phyloP scores from a whole-genome alignment of 2,888 invertebrate genomes.

The Drosophila nr. perissopoda region DNA sequence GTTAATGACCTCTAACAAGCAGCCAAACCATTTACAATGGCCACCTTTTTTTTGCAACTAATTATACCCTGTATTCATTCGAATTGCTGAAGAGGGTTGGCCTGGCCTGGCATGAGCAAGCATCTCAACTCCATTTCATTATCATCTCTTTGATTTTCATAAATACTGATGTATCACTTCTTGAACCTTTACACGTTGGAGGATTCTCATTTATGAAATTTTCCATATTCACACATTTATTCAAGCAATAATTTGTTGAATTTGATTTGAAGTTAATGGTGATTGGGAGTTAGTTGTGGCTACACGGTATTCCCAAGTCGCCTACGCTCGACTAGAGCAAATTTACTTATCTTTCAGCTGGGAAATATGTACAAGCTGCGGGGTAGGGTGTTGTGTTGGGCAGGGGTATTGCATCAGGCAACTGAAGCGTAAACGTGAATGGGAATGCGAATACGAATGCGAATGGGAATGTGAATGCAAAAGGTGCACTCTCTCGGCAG shows the following conservation, averaged over 20 bases:
- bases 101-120: background rate
- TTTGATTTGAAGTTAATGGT: background rate
- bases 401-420: slow-evolving; percentile 37
- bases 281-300: background rate
- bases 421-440: slow-evolving; percentile 78
- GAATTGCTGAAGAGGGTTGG: background rate
- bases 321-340: background rate
- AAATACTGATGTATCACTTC: background rate
- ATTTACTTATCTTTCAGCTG: slow-evolving; percentile 14
- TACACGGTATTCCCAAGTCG: background rate
- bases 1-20: slow-evolving; percentile 83
- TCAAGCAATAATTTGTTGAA: background rate
- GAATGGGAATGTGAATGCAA: slow-evolving; percentile 45
- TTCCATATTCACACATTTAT: too few species aligned
- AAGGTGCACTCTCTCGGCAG: slow-evolving; percentile 45
- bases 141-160: background rate
- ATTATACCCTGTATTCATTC: slow-evolving; percentile 5
- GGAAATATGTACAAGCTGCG: slow-evolving; percentile 1
- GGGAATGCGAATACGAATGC: slow-evolving; percentile 51
- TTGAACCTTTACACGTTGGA: background rate
- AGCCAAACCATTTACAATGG: slow-evolving; percentile 62
- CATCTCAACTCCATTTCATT: background rate
- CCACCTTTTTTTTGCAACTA: slow-evolving; percentile 18
- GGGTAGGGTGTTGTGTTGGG: background rate
- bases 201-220: too few species aligned